These are phyloP conservation scores for Orchesella flavescens DNA, from an alignment of 2,888 invertebrate genomes.

Conservation along the genomic window DNA sequence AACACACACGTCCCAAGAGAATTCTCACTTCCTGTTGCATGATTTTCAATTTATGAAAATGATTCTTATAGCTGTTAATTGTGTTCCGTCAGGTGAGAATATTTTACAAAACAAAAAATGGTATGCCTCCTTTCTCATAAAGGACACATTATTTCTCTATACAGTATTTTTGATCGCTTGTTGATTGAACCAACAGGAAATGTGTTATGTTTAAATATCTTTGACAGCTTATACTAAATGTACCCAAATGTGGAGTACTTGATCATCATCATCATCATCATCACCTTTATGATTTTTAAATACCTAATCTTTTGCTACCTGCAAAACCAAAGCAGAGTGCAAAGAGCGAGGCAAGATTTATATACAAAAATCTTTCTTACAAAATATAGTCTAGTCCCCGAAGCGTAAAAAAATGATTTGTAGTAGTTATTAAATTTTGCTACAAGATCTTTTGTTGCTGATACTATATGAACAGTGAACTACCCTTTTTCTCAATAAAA, in stretches of 20 bases:
- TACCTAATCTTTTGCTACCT: not conserved
- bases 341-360: conserved; percentile 4
- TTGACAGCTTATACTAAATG: not conserved
- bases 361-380: conserved; percentile 41
- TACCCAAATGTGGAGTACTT: no score
- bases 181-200: conserved; percentile 16
- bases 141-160: not conserved
- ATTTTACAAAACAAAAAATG: not conserved
- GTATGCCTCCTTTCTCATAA: not conserved
- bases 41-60: not conserved
- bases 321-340: not conserved
- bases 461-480: conserved; percentile 15
- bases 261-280: no score
- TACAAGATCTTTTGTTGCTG: conserved; percentile 46
- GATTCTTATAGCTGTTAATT: conserved; percentile 2
- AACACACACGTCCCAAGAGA: not conserved
- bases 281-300: no score
- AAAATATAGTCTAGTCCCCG: conserved; percentile 54
- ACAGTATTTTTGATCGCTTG: conserved; percentile 20
- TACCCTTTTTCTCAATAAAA: conserved; percentile 43
- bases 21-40: conserved; percentile 1
- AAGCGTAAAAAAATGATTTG: conserved; percentile 48
- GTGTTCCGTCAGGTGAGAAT: conserved; percentile 15
- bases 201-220: conserved; percentile 9
- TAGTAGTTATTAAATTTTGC: conserved; percentile 53